Evolutionary conservation across 2,797 vertebrate genomes (phyloP).

Genomic region (Telmatherina bonti): DNA sequence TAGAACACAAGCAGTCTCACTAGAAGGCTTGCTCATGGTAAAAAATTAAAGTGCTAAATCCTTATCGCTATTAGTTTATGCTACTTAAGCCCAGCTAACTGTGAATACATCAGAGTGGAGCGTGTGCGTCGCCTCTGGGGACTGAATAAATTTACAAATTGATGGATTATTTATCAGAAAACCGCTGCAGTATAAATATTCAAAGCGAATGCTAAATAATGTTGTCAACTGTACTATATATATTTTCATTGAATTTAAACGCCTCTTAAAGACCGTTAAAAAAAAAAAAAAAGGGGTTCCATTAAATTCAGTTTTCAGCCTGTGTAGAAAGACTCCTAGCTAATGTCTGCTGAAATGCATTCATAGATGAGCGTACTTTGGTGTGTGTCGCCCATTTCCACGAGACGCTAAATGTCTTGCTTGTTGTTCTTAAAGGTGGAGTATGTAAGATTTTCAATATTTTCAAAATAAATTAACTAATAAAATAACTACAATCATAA

Average conservation of each 20-base stretch:
- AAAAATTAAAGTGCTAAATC: slow-evolving; percentile 4
- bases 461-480: no score
- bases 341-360: background rate
- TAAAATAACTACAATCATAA: no score
- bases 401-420: slow-evolving; percentile 14
- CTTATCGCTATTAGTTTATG: slow-evolving; percentile 7
- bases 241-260: slow-evolving; percentile 22
- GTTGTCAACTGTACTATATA: slow-evolving; percentile 29
- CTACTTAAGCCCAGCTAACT: slow-evolving; percentile 7
- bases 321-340: background rate
- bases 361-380: slow-evolving; percentile 17
- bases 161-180: slow-evolving; percentile 64
- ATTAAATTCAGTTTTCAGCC: slow-evolving; percentile 23
- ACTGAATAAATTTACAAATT: slow-evolving; percentile 57
- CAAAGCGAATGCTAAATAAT: slow-evolving; percentile 65
- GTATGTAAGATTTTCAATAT: no score
- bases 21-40: background rate
- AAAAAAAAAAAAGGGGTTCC: no score
- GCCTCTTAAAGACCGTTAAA: background rate
- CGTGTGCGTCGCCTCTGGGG: slow-evolving; percentile 37
- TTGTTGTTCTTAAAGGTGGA: slow-evolving; percentile 27
- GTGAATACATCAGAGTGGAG: slow-evolving; percentile 29
- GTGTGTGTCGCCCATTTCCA: slow-evolving; percentile 34
- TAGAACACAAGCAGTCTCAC: background rate
- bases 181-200: slow-evolving; percentile 52